Percentiles rank a stretch among this genome's conserved stretches.
Evolutionary conservation across 2,888 invertebrate genomes (phyloP).

Genomic region (Cheilosia scutellata): DNA sequence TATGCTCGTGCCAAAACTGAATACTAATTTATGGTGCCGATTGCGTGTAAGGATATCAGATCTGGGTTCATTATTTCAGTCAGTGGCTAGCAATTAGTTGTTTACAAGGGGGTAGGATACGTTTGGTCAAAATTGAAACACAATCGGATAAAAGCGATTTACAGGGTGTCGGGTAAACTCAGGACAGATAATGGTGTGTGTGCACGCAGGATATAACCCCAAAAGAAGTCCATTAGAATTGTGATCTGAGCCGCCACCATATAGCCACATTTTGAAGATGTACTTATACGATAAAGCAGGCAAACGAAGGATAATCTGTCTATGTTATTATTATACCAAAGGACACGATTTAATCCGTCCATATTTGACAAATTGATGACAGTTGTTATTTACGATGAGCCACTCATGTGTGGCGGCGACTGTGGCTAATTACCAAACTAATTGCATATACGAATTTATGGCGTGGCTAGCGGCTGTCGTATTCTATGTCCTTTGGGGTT

Average conservation of each 20-base stretch:
- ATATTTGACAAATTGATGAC: constrained; percentile 63
- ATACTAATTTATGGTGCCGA: constrained; percentile 53
- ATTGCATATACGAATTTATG: constrained; percentile 53
- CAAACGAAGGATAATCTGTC: not conserved
- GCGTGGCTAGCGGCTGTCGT: not conserved
- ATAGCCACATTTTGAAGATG: not conserved
- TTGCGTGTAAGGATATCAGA: constrained; percentile 52
- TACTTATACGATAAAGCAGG: not conserved
- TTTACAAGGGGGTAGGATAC: not conserved
- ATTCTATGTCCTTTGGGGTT: not conserved
- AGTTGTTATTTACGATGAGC: constrained; percentile 38
- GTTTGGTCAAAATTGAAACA: constrained; percentile 36
- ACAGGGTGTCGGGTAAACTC: constrained; percentile 25
- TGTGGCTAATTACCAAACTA: constrained; percentile 43
- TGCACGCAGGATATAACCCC: not conserved
- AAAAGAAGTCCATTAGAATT: not conserved
- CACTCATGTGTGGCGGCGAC: constrained; percentile 24
- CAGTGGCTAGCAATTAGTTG: constrained; percentile 40
- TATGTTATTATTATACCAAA: not conserved
- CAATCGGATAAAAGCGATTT: constrained; percentile 34
- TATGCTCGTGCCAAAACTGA: constrained; percentile 34
- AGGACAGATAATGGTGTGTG: not conserved
- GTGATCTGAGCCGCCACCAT: not conserved
- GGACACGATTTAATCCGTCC: constrained; percentile 30
- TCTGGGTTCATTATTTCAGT: constrained; percentile 44